Percentiles rank a stretch among this genome's conserved stretches.
phyloP scores from a whole-genome alignment of 2,888 invertebrate species.

The Drosophila villosipedis region DNA sequence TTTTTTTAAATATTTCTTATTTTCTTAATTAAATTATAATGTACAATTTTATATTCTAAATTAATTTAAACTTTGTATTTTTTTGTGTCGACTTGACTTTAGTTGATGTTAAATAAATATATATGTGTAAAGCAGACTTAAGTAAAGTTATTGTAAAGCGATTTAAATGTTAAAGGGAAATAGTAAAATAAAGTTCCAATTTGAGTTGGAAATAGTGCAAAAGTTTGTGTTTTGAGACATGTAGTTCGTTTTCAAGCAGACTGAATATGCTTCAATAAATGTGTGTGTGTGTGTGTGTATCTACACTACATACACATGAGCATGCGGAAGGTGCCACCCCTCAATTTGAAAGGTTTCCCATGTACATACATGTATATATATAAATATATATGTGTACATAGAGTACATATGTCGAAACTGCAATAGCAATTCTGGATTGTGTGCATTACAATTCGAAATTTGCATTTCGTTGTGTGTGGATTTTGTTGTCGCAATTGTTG shows the following conservation, averaged over 20 bases:
- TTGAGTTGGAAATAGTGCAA: background rate
- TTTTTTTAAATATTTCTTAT: background rate
- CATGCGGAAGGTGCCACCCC: slow-evolving; percentile 2
- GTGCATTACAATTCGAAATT: slow-evolving; percentile 64
- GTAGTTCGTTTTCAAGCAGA: background rate
- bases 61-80: background rate
- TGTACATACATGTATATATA: background rate
- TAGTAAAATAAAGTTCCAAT: background rate
- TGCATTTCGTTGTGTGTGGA: slow-evolving; percentile 54
- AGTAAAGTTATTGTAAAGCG: background rate
- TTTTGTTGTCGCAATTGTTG: slow-evolving; percentile 24
- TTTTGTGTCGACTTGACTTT: background rate
- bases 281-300: background rate
- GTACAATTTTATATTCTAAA: background rate
- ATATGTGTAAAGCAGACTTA: background rate
- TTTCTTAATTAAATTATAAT: background rate
- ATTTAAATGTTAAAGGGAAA: background rate
- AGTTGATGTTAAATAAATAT: background rate
- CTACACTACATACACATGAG: background rate
- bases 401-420: slow-evolving; percentile 34
- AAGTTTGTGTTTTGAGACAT: slow-evolving; percentile 6
- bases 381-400: background rate
- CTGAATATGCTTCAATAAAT: slow-evolving; percentile 3
- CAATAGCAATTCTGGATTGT: slow-evolving; percentile 48
- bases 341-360: slow-evolving; percentile 9